Conservation (phyloP, 2,113 vertebrate genomes). For the Vicugna pacos region DNA sequence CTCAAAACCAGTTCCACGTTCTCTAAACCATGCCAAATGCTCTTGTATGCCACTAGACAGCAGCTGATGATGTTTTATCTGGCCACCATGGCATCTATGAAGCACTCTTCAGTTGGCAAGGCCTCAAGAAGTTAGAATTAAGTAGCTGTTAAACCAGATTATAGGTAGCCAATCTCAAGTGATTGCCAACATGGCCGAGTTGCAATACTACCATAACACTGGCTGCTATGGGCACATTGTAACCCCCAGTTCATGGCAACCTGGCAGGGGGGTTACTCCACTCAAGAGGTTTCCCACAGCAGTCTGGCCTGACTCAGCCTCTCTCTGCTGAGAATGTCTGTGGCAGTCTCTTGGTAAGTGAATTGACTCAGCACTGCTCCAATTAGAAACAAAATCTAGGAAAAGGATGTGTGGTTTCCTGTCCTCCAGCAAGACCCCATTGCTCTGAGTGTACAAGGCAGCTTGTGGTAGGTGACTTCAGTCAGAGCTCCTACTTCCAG, state of each 20-base stretch:
- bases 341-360: neutral
- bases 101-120: conserved; percentile 4
- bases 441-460: neutral
- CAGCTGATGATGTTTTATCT: neutral
- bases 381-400: neutral
- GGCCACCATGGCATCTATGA: neutral
- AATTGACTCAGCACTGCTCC: conserved; percentile 22
- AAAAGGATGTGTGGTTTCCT: neutral
- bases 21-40: neutral
- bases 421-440: neutral
- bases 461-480: neutral
- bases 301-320: conserved; percentile 36
- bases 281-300: neutral
- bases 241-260: neutral
- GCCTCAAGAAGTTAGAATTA: conserved; percentile 30
- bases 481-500: too few species aligned
- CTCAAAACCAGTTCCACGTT: neutral
- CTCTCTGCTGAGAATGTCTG: conserved; percentile 10
- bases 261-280: neutral
- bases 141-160: conserved; percentile 4
- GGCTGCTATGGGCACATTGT: neutral
- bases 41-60: neutral
- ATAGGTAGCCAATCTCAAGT: neutral
- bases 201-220: neutral
- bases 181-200: neutral